Evolutionary conservation across 2,888 invertebrate genomes (phyloP).

Genomic region (Steinernema hermaphroditum): DNA sequence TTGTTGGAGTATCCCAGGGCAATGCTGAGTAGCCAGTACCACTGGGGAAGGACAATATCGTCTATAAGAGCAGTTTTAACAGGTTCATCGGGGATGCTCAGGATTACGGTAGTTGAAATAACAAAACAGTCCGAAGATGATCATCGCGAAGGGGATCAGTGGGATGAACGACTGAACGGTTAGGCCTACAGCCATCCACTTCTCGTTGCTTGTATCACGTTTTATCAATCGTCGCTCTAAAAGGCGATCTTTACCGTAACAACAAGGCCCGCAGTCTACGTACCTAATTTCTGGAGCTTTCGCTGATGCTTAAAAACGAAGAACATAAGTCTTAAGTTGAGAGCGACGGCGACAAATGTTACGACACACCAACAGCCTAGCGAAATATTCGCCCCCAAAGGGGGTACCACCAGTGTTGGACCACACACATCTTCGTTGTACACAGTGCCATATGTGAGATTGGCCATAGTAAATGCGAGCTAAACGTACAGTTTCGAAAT

Average conservation of each 20-base stretch:
- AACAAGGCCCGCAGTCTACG: neutral
- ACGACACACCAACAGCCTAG: neutral
- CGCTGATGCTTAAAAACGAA: neutral
- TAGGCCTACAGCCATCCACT: neutral
- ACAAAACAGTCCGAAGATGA: neutral
- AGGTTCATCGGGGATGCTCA: no score
- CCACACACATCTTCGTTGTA: neutral
- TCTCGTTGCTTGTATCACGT: neutral
- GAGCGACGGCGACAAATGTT: neutral
- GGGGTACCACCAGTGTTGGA: neutral
- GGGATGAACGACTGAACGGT: constrained; percentile 4
- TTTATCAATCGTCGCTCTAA: neutral
- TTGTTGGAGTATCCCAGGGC: neutral
- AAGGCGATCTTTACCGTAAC: neutral
- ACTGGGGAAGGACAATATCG: neutral
- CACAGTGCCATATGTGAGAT: neutral
- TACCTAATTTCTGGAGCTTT: neutral
- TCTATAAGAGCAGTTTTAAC: neutral
- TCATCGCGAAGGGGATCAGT: neutral
- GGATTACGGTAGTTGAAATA: neutral
- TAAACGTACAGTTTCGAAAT: neutral
- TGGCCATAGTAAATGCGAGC: neutral
- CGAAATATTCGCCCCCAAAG: neutral
- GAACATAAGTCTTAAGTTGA: neutral
- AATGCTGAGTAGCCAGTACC: neutral